These are phyloP conservation scores for Melanaphis sacchari DNA, from an alignment of 1,140 invertebrate genomes.

Conservation along the genomic window DNA sequence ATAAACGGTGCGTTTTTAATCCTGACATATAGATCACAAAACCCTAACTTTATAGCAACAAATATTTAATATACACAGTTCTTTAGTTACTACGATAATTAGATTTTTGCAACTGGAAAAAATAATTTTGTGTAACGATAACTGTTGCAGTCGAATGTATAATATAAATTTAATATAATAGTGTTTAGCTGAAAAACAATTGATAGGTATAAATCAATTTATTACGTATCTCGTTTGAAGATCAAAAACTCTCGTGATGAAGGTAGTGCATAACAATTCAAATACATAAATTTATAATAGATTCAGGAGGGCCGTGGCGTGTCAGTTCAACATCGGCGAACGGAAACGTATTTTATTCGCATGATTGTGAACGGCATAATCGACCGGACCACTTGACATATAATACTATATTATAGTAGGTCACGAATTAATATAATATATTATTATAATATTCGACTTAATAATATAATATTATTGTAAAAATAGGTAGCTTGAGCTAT, in stretches of 20 bases:
- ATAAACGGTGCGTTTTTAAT: background rate
- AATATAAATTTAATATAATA: background rate
- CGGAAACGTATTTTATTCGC: background rate
- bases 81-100: background rate
- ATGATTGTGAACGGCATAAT: constrained; percentile 8
- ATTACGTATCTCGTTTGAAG: background rate
- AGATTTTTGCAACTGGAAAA: background rate
- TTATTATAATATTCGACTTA: background rate
- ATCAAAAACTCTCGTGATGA: background rate
- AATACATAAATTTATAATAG: background rate
- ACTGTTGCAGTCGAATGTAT: background rate
- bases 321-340: background rate
- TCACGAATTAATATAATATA: constrained; percentile 14
- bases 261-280: background rate
- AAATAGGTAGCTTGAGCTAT: background rate
- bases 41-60: background rate
- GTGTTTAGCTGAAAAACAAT: background rate
- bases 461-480: background rate
- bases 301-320: background rate
- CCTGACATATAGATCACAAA: no score
- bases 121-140: background rate
- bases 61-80: no score
- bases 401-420: background rate
- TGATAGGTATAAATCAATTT: background rate
- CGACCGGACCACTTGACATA: background rate